These are phyloP conservation scores for Acleris sparsana DNA, from an alignment of 2,888 invertebrate species.

Conservation along the genomic window DNA sequence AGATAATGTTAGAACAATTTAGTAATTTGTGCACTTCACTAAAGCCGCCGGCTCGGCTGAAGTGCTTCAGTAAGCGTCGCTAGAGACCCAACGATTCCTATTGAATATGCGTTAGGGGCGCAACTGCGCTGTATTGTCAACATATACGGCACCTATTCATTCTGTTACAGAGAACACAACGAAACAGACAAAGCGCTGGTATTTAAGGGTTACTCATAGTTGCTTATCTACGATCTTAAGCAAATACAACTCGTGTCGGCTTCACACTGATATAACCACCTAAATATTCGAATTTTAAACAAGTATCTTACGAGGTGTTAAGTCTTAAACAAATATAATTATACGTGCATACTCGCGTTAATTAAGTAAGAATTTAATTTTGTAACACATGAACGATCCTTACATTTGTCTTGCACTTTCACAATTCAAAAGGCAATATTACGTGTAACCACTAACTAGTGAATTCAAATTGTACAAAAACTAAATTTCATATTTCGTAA, in stretches of 20 bases:
- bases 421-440: conserved; percentile 53
- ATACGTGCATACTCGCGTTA: conserved; percentile 44
- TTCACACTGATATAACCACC: conserved; percentile 54
- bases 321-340: conserved; percentile 49
- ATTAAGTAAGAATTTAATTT: conserved; percentile 41
- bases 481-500: conserved; percentile 71
- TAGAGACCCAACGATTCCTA: conserved; percentile 19
- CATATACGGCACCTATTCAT: conserved; percentile 30
- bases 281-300: conserved; percentile 54
- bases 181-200: conserved; percentile 44
- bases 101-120: conserved; percentile 19
- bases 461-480: conserved; percentile 77
- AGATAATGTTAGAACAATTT: conserved; percentile 62
- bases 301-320: conserved; percentile 51
- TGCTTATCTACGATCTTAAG: conserved; percentile 30
- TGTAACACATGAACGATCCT: conserved; percentile 45
- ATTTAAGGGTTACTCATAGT: conserved; percentile 50
- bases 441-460: conserved; percentile 68
- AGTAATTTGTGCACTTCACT: conserved; percentile 47
- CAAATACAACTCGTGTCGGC: conserved; percentile 43
- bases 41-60: conserved; percentile 18
- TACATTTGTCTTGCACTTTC: conserved; percentile 45
- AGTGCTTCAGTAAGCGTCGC: conserved; percentile 31
- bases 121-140: conserved; percentile 28
- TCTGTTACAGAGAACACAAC: conserved; percentile 21